These are phyloP conservation scores for Ptychoptera albimana DNA, from an alignment of 2,888 invertebrate species.

Conservation along the genomic window DNA sequence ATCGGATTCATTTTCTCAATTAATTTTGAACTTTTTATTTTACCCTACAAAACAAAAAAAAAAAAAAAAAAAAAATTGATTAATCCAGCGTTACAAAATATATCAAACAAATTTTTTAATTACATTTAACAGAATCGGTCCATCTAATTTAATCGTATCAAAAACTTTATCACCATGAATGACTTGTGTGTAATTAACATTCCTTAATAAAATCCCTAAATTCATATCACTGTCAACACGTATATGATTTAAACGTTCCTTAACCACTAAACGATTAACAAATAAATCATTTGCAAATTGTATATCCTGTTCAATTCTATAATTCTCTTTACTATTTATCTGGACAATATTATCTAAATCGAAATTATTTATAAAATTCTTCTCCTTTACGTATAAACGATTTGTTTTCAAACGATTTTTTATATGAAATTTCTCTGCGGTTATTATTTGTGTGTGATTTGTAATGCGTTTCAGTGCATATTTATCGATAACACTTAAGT, in stretches of 20 bases:
- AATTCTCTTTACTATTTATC: slow-evolving; percentile 25
- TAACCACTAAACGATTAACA: slow-evolving; percentile 27
- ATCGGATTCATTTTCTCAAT: slow-evolving; percentile 31
- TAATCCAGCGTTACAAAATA: not conserved
- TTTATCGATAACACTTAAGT: slow-evolving; percentile 29
- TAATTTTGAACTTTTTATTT: slow-evolving; percentile 27
- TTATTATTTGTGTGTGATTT: slow-evolving; percentile 25
- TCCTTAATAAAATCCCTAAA: slow-evolving; percentile 31
- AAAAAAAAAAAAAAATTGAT: not conserved
- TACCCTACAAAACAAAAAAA: slow-evolving; percentile 20
- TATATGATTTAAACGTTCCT: slow-evolving; percentile 32
- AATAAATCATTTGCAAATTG: slow-evolving; percentile 28
- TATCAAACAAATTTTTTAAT: not conserved
- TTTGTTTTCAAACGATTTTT: too few relatives aligned
- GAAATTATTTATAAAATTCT: slow-evolving; percentile 15
- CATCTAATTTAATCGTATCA: slow-evolving; percentile 28
- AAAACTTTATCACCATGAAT: slow-evolving; percentile 31
- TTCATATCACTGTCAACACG: slow-evolving; percentile 24
- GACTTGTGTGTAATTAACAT: slow-evolving; percentile 27
- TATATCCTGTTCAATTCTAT: slow-evolving; percentile 30
- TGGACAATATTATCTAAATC: slow-evolving; percentile 23
- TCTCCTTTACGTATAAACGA: too few relatives aligned
- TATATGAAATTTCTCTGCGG: slow-evolving; percentile 19
- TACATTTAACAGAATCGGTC: slow-evolving; percentile 23
- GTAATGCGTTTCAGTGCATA: slow-evolving; percentile 33